These are phyloP conservation scores for Columbina picui DNA, from an alignment of 2,113 vertebrate species.

Conservation along the genomic window DNA sequence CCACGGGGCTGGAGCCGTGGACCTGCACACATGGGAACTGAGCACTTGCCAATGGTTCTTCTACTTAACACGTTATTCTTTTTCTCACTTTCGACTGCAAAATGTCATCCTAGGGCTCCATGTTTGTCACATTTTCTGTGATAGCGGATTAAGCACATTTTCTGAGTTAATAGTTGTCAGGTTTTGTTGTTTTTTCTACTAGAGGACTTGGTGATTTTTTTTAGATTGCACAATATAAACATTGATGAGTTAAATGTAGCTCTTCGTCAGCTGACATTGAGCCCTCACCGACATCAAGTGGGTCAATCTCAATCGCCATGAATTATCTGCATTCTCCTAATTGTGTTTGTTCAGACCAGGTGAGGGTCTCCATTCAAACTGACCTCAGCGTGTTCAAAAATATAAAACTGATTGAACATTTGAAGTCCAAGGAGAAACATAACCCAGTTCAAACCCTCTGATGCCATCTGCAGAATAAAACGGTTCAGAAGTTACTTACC, in stretches of 20 bases:
- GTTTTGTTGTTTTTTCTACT: background rate
- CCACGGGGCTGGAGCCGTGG: too few relatives aligned
- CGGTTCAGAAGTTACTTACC: background rate
- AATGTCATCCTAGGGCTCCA: background rate
- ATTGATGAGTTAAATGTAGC: background rate
- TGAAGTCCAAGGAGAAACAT: background rate
- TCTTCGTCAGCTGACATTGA: background rate
- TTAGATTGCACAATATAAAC: background rate
- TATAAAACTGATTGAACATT: background rate
- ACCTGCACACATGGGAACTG: too few relatives aligned
- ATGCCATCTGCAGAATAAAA: background rate
- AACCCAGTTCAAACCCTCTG: background rate
- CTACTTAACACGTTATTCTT: background rate
- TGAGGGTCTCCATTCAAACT: background rate
- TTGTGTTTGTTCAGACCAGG: background rate
- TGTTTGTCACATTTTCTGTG: fast-evolving
- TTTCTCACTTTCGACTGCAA: background rate
- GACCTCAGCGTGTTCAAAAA: background rate
- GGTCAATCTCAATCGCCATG: background rate
- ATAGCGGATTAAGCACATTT: background rate
- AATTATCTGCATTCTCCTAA: background rate
- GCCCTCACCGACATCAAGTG: background rate
- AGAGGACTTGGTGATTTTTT: background rate
- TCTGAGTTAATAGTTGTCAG: background rate
- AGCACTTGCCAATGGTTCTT: background rate